Evolutionary conservation across 2,797 vertebrate species (phyloP).

Genomic region (Sebastes alutus): DNA sequence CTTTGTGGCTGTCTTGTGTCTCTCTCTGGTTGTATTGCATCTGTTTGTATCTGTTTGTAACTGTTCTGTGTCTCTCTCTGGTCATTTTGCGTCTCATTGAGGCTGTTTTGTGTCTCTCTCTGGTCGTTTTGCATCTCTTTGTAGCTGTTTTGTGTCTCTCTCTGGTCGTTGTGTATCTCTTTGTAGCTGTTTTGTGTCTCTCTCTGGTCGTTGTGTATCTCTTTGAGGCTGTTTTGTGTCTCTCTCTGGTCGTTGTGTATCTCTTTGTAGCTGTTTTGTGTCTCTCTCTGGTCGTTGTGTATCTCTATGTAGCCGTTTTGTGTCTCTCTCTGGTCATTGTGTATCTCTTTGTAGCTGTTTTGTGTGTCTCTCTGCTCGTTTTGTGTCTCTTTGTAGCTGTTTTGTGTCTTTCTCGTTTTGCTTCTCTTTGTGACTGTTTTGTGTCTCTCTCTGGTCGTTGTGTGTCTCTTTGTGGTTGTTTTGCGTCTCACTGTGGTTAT

Average conservation of each 20-base stretch:
- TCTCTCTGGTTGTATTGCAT: neutral
- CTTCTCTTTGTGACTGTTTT: neutral
- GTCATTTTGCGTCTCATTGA: neutral
- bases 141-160: too few relatives aligned
- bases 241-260: neutral
- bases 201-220: neutral
- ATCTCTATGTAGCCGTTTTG: neutral
- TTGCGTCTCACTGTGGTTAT: neutral
- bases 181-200: neutral
- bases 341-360: neutral
- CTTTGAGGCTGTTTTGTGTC: neutral
- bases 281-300: neutral
- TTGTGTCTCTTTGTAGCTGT: neutral
- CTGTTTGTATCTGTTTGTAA: neutral
- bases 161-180: too few relatives aligned
- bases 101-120: neutral
- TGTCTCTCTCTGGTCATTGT: neutral
- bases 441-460: neutral
- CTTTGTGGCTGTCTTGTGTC: neutral
- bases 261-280: too few relatives aligned
- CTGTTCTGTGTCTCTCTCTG: neutral
- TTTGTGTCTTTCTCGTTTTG: neutral
- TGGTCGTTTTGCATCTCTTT: neutral
- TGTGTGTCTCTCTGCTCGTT: too few relatives aligned
- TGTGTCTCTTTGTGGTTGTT: neutral